A percentile compares a stretch with the other conserved stretches of the same genome.
phyloP scores from a whole-genome alignment of 2,888 invertebrate genomes.

The Tetramorium bicarinatum region DNA sequence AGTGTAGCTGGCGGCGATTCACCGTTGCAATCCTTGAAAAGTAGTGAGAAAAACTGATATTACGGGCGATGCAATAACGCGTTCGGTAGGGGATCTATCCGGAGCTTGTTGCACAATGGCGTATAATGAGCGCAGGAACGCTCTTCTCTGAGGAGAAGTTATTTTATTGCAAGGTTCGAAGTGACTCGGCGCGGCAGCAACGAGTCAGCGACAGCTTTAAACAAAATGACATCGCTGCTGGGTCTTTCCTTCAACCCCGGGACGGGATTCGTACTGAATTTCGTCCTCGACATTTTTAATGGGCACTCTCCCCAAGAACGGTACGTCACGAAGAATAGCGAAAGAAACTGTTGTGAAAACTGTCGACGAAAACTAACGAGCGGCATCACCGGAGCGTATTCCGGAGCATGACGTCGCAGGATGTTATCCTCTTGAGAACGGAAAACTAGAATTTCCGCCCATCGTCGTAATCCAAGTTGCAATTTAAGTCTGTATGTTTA shows the following conservation, averaged over 20 bases:
- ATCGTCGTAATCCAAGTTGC: neutral
- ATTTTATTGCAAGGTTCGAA: constrained; percentile 67
- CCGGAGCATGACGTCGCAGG: constrained; percentile 32
- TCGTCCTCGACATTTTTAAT: constrained; percentile 78
- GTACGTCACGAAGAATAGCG: constrained; percentile 48
- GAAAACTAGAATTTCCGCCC: constrained; percentile 25
- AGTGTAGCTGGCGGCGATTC: constrained; percentile 17
- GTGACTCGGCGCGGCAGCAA: constrained; percentile 39
- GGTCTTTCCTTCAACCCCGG: constrained; percentile 66
- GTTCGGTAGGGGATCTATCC: constrained; percentile 42
- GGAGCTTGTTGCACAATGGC: constrained; percentile 42
- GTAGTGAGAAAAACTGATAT: constrained; percentile 45
- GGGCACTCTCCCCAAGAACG: constrained; percentile 62
- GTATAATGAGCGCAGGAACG: constrained; percentile 53
- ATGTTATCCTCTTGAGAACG: neutral
- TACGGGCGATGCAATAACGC: constrained; percentile 32
- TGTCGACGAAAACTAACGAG: constrained; percentile 54
- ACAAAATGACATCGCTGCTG: constrained; percentile 40
- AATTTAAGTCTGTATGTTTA: constrained; percentile 25
- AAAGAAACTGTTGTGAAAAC: constrained; percentile 61
- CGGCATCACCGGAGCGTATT: constrained; percentile 42
- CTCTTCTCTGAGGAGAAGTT: constrained; percentile 62
- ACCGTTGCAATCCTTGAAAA: constrained; percentile 40
- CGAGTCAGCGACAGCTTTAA: constrained; percentile 51
- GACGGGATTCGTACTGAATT: constrained; percentile 75